Evolutionary conservation across 2,888 invertebrate genomes (phyloP).

Genomic region (Protodeltote pygarga): DNA sequence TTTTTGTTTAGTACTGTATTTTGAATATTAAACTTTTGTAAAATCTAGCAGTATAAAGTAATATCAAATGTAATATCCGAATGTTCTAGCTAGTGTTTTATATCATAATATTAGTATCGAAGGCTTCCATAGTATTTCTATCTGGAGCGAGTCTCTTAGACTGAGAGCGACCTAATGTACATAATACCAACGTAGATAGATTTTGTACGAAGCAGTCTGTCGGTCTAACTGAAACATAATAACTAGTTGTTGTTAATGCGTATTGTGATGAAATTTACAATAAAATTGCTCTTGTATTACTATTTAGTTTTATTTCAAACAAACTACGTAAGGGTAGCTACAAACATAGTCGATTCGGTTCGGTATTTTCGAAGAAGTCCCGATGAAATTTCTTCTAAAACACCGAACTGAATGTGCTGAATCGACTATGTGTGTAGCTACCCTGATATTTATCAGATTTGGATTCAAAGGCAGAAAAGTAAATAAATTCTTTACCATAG

Average conservation of each 20-base stretch:
- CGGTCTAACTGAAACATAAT: slow-evolving; percentile 66
- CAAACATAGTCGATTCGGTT: too few species aligned
- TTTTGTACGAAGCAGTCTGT: slow-evolving; percentile 65
- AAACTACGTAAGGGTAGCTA: too few species aligned
- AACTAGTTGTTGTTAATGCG: slow-evolving; percentile 67
- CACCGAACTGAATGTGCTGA: too few species aligned
- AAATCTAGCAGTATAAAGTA: slow-evolving; percentile 15
- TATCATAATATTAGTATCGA: slow-evolving; percentile 40
- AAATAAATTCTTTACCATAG: too few species aligned
- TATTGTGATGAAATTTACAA: slow-evolving; percentile 66
- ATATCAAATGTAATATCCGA: slow-evolving; percentile 39
- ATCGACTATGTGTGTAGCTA: too few species aligned
- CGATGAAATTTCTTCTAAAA: too few species aligned
- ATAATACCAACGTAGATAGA: slow-evolving; percentile 64
- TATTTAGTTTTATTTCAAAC: slow-evolving; percentile 46
- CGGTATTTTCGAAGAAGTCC: too few species aligned
- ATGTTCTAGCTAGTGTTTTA: slow-evolving; percentile 35
- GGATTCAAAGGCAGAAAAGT: too few species aligned
- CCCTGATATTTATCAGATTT: too few species aligned
- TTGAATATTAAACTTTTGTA: slow-evolving; percentile 21
- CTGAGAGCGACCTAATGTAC: slow-evolving; percentile 60
- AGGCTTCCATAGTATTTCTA: slow-evolving; percentile 75
- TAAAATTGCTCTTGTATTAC: slow-evolving; percentile 65
- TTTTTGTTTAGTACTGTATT: slow-evolving; percentile 23
- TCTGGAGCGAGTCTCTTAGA: slow-evolving; percentile 53